Conservation (phyloP, 2,888 invertebrate species). For the Euclidia mi region DNA sequence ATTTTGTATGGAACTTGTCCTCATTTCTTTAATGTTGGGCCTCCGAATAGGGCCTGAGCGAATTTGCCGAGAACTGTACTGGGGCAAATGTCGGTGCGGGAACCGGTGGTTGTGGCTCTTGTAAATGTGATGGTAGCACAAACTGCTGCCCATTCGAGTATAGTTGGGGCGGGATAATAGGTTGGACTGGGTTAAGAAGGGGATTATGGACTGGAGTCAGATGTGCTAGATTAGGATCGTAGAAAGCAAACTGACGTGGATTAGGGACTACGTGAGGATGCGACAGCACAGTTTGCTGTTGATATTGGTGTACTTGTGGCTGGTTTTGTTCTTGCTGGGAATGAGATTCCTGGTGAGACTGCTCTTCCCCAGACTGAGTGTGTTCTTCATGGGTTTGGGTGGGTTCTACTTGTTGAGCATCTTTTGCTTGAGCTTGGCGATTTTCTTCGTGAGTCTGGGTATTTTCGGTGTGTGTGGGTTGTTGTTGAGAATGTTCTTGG, state of each 20-base stretch:
- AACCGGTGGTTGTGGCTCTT: conserved; percentile 33
- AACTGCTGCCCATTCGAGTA: conserved; percentile 27
- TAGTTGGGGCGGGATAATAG: conserved; percentile 9
- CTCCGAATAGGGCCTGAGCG: conserved; percentile 69
- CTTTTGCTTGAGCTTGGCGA: background rate
- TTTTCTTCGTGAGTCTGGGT: background rate
- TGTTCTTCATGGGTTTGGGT: conserved; percentile 1
- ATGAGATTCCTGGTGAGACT: background rate
- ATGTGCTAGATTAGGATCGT: conserved; percentile 2
- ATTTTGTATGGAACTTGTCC: too few species aligned
- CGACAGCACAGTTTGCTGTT: background rate
- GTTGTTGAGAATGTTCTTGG: background rate
- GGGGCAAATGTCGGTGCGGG: conserved; percentile 66
- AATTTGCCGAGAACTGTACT: conserved; percentile 79
- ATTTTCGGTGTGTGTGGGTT: background rate
- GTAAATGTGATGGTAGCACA: conserved; percentile 31
- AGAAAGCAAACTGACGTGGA: background rate
- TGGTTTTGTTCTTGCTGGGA: conserved; percentile 3
- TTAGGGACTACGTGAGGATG: too few species aligned
- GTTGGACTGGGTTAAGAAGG: conserved; percentile 1
- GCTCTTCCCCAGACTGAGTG: background rate
- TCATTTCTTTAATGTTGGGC: conserved; percentile 8
- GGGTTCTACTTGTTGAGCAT: too few species aligned
- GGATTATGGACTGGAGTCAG: too few species aligned
- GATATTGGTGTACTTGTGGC: conserved; percentile 12